Evolutionary conservation across 2,888 invertebrate genomes (phyloP).

Genomic region (Sesia apiformis): DNA sequence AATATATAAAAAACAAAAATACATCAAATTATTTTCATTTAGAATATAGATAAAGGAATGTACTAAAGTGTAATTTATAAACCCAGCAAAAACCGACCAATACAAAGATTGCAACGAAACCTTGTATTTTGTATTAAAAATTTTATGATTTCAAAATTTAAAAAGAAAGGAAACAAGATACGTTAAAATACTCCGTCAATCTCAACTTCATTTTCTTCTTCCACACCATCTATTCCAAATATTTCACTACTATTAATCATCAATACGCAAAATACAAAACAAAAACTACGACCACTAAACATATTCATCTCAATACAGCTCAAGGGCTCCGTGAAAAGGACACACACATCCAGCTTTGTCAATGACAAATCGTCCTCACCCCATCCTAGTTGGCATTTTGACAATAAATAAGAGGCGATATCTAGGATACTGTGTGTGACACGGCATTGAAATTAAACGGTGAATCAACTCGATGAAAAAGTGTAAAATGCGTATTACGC

Average conservation of each 20-base stretch:
- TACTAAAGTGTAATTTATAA: no score
- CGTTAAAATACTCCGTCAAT: no score
- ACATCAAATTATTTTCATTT: no score
- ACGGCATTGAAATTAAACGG: not conserved
- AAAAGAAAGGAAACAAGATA: no score
- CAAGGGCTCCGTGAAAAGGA: conserved; percentile 28
- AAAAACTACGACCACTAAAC: conserved; percentile 2
- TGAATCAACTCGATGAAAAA: no score
- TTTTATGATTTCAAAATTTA: no score
- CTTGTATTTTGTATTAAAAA: no score
- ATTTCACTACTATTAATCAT: not conserved
- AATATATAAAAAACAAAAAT: no score
- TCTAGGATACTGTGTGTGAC: conserved; percentile 43
- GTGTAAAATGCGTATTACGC: no score
- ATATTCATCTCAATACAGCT: conserved; percentile 36
- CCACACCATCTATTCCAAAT: not conserved
- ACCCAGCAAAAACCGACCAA: no score
- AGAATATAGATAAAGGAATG: no score
- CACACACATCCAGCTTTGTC: conserved; percentile 48
- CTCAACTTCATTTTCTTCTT: not conserved
- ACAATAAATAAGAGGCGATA: conserved; percentile 67
- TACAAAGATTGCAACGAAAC: no score
- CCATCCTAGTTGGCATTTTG: conserved; percentile 59
- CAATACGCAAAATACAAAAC: not conserved
- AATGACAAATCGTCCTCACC: conserved; percentile 68